A percentile compares a stretch with the other conserved stretches of the same genome.
Evolutionary conservation across 2,888 invertebrate genomes (phyloP).

Genomic region (Cyaniris semiargus): DNA sequence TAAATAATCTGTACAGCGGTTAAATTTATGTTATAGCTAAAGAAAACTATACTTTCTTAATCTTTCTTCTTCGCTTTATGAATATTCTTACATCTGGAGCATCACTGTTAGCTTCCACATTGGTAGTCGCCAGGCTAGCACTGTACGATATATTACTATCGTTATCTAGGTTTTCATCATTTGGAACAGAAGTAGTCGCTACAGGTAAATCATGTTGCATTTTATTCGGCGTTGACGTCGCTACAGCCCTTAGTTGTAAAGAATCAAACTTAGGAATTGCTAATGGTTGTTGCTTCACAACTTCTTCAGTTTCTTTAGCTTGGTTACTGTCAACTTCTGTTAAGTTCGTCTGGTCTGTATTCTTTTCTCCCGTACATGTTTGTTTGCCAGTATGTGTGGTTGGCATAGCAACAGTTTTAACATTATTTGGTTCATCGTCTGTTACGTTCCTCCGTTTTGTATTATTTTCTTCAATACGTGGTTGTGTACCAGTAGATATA

Average conservation of each 20-base stretch:
- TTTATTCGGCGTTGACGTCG: constrained; percentile 68
- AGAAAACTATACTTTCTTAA: constrained; percentile 45
- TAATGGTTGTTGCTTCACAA: background rate
- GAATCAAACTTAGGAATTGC: background rate
- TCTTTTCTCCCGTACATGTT: constrained; percentile 39
- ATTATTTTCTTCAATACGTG: constrained; percentile 37
- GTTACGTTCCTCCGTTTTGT: background rate
- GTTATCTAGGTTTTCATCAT: constrained; percentile 38
- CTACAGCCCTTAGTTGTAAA: constrained; percentile 51
- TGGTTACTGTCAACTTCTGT: constrained; percentile 33
- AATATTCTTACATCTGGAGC: constrained; percentile 69
- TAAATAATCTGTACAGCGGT: background rate
- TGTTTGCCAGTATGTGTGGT: constrained; percentile 61
- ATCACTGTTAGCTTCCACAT: constrained; percentile 49
- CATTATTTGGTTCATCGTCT: background rate
- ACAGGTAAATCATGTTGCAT: constrained; percentile 34
- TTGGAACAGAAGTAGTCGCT: constrained; percentile 42
- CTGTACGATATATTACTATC: constrained; percentile 42
- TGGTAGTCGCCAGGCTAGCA: constrained; percentile 37
- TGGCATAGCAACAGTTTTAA: background rate
- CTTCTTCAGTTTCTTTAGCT: constrained; percentile 14
- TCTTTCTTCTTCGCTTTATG: constrained; percentile 60
- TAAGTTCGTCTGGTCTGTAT: constrained; percentile 13
- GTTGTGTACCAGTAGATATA: constrained; percentile 60
- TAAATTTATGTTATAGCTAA: background rate